Base-by-base conservation (phyloP, 2,113 vertebrate genomes). In the Speoplatyrhinus poulsoni region DNA sequence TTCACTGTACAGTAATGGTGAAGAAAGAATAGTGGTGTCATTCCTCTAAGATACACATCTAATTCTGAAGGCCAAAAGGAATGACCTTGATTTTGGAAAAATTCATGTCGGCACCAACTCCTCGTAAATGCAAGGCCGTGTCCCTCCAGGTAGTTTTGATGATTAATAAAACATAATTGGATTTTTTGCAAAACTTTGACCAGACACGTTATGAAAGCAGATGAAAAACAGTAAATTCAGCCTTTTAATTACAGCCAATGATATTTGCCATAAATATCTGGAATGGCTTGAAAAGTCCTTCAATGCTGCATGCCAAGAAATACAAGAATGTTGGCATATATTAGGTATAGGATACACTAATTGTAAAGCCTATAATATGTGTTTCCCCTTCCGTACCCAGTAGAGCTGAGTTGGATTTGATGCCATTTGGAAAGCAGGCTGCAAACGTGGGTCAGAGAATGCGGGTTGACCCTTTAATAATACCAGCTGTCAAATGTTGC, bases 161-260 rank as follows among this genome's bases (percentile, higher is more conserved):
- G 76, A 80, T 83, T 79, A 85, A 83, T 87, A 82, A 85, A 82
- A 80, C 60, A 67, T 76, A 79, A 84, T 76, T 81, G 81, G 74
- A 83, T 68, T 83, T 84, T 82, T 64, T 70, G 69, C 77, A 76
- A 59, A 75, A 68, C 68, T 78, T 73, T 81, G 59, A 83, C 52
- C 77, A 71, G 65, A 69, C 52, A 59, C 49, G 67, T 78, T 75
- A 73, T 73, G 66, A 77, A 77, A 71, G 52, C 49, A 65, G 60
- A 71, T 72, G 73, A 76, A 77, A 73, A 76, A 80, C 59, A 49
- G 70, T 69, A 81, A 70, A 76, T 72, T 65, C 15, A 11, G 19
- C 60, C 33, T 60, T 75, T 81, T 71, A 73, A 76, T 66, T 46
- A 17, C 60, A 67, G 49, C 36, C 65, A 57, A 5, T 72, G 70